Base-by-base conservation (phyloP, 2,888 invertebrate species). In the Diabrotica balteata region DNA sequence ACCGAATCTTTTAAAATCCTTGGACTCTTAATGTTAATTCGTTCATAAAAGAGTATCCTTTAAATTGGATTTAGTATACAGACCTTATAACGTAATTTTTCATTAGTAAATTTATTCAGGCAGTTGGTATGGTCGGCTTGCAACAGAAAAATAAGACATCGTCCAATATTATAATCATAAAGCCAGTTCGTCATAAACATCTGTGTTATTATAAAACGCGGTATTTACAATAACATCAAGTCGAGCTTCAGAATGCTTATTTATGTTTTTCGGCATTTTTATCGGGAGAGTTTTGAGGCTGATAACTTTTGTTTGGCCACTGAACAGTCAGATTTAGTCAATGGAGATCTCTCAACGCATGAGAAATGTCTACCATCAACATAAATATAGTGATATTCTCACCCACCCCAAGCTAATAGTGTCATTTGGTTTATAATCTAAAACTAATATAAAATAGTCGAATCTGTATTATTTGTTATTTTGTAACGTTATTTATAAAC, bases 241-340 rank as follows among this genome's bases (percentile, higher is more conserved):
- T 69, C 67, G 68, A 70, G 69, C 59, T 66, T 69, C 62, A 69
- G 70, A 73, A 74, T 67, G 74, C 72, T 77, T 76, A 77, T 79
- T 79, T 79, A 79, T 79, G 79, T 76, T 77, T 54, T 78, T 77
- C 79, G 79, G 78, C 75, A 71, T 78, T 76, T 79, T 78, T 79
- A 78, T 79, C 78, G 78, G 78, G 77, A 68, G 64, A 67, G 72
- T 74, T 73, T 76, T 76, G 73, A 75, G 69, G 69, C 69, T 65
- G 67, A 61, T 66, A 69, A 70, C 71, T 71, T 73, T 73, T 72
- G 72, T 73, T 73, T 68, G 72, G 72, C 69, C 71, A 71, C 71
- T 61, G 73, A 73, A 69, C 67, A 70, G 71, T 69, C 71, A 70
- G 68, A 69, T 71, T 64, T 67, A 63, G 69, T 72, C 67, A 72